Percentiles rank a stretch among this genome's conserved stretches.
phyloP scores from a whole-genome alignment of 2,888 invertebrate genomes.

The Ischnus inquisitorius region DNA sequence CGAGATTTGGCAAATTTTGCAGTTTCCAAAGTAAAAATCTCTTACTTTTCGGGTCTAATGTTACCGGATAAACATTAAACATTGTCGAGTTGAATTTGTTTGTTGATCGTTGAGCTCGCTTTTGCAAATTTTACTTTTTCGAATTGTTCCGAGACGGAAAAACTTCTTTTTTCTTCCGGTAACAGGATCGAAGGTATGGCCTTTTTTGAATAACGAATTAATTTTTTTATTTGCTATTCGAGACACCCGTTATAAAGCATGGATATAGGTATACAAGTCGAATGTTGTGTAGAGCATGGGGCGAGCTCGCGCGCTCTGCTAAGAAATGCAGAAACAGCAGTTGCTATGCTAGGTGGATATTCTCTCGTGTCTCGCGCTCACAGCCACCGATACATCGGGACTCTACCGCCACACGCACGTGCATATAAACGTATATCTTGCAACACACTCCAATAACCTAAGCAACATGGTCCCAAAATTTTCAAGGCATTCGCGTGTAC shows the following conservation, averaged over 20 bases:
- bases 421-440: background rate
- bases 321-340: conserved; percentile 85
- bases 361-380: conserved; percentile 71
- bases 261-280: conserved; percentile 74
- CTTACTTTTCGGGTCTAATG: no score
- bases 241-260: conserved; percentile 82
- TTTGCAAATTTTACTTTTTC: no score
- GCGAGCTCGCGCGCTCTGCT: conserved; percentile 74
- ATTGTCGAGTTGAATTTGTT: no score
- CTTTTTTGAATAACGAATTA: background rate
- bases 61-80: no score
- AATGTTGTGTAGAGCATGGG: conserved; percentile 73
- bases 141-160: background rate
- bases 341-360: conserved; percentile 84
- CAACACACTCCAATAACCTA: conserved; percentile 45
- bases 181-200: background rate
- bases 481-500: conserved; percentile 65
- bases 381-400: conserved; percentile 38
- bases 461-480: conserved; percentile 56
- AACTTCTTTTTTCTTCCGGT: background rate
- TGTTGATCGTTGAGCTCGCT: no score
- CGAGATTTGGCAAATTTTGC: no score
- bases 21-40: no score
- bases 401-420: conserved; percentile 52
- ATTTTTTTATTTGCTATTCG: conserved; percentile 8